These are phyloP conservation scores for Sesamia inferens DNA, from an alignment of 2,888 invertebrate species.

Conservation along the genomic window DNA sequence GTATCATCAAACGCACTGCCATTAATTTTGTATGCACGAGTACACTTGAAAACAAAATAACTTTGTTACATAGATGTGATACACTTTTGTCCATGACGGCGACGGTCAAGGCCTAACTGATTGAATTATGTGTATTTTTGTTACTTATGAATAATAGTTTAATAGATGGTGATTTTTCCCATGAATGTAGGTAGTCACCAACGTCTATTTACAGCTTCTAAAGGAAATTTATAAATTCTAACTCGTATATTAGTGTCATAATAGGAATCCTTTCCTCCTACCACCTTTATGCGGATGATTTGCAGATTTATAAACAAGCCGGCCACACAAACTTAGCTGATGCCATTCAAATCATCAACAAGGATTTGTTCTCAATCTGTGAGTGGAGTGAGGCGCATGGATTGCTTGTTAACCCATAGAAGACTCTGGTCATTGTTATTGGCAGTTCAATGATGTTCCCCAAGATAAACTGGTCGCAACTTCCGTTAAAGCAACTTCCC, in stretches of 20 bases:
- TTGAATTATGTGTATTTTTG: constrained; percentile 19
- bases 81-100: constrained; percentile 52
- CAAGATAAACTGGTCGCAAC: no score
- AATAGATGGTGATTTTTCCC: neutral
- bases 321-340: no score
- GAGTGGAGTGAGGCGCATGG: no score
- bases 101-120: constrained; percentile 30
- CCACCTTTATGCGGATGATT: no score
- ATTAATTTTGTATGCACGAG: constrained; percentile 74
- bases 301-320: no score
- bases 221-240: neutral
- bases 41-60: constrained; percentile 72
- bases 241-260: neutral
- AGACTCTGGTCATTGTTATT: no score
- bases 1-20: constrained; percentile 70
- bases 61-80: constrained; percentile 70
- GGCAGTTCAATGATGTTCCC: no score
- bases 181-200: constrained; percentile 1
- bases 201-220: neutral
- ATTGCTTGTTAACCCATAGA: no score
- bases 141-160: constrained; percentile 13
- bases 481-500: no score
- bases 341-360: no score
- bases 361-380: no score
- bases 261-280: neutral